Conservation (phyloP, 2,888 invertebrate genomes). For the Euphydryas editha region DNA sequence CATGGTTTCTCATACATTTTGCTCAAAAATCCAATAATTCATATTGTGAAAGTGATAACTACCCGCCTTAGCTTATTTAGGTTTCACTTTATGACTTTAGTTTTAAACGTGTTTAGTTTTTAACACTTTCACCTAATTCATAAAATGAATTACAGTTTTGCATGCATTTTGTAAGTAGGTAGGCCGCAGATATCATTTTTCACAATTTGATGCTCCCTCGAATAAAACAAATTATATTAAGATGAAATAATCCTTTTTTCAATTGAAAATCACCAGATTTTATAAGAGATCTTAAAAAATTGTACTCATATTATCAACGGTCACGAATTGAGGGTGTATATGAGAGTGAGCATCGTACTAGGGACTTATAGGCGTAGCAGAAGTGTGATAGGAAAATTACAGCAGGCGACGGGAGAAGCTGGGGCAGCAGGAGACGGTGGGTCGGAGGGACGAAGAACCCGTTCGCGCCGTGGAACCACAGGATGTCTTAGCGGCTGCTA, state of each 20-base stretch:
- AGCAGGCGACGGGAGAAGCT: constrained; percentile 81
- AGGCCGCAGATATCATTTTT: constrained; percentile 19
- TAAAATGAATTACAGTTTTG: constrained; percentile 8
- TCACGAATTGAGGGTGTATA: background rate
- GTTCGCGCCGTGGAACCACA: constrained; percentile 85
- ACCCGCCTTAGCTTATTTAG: constrained; percentile 8
- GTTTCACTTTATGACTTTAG: constrained; percentile 4
- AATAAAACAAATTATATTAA: no score
- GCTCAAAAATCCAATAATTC: background rate
- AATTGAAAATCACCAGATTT: background rate
- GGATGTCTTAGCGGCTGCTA: constrained; percentile 89
- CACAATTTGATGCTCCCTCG: constrained; percentile 25
- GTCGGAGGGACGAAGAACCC: constrained; percentile 73
- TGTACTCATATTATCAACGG: background rate
- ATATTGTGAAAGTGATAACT: constrained; percentile 8
- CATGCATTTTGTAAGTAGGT: constrained; percentile 21
- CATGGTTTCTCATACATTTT: constrained; percentile 22
- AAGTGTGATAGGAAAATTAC: constrained; percentile 73
- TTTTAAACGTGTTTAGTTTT: background rate
- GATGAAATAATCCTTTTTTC: background rate
- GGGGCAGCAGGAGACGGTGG: constrained; percentile 81
- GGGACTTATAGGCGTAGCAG: constrained; percentile 46
- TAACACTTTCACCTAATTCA: constrained; percentile 1
- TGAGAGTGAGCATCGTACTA: constrained; percentile 36
- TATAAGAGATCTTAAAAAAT: background rate